Conservation (phyloP, 2,797 vertebrate species). For the Sciaenops ocellatus region DNA sequence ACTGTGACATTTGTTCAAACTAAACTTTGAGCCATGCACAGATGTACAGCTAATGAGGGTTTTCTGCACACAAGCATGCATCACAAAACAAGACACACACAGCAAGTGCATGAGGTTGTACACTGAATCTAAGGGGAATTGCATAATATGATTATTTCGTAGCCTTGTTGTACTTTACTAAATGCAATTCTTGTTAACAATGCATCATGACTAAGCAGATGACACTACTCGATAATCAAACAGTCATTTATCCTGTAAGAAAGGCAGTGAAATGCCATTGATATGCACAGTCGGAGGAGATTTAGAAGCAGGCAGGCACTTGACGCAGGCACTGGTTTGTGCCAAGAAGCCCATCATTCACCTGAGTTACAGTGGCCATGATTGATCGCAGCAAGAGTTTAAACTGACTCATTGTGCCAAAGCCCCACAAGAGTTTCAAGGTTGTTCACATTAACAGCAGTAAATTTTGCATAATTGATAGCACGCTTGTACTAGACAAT, state of each 20-base stretch:
- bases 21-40: slow-evolving; percentile 28
- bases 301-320: slow-evolving; percentile 37
- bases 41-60: slow-evolving; percentile 37
- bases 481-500: slow-evolving; percentile 27
- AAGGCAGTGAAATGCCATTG: slow-evolving; percentile 33
- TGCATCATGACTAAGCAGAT: slow-evolving; percentile 24
- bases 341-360: slow-evolving; percentile 50
- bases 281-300: slow-evolving; percentile 45
- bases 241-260: slow-evolving; percentile 32
- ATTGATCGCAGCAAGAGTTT: slow-evolving; percentile 57
- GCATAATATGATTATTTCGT: slow-evolving; percentile 3
- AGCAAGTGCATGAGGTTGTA: slow-evolving; percentile 23
- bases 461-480: slow-evolving; percentile 72
- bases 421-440: slow-evolving; percentile 74
- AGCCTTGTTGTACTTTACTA: slow-evolving; percentile 16
- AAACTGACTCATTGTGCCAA: slow-evolving; percentile 48
- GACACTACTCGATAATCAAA: slow-evolving; percentile 39
- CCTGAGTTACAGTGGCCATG: slow-evolving; percentile 56
- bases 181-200: slow-evolving; percentile 6
- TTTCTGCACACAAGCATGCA: slow-evolving; percentile 21
- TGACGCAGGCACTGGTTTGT: slow-evolving; percentile 30
- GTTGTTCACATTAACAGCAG: slow-evolving; percentile 70
- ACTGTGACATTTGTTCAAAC: slow-evolving; percentile 16
- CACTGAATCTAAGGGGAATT: slow-evolving; percentile 28
- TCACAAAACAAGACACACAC: slow-evolving; percentile 10